Conservation (phyloP, 2,113 vertebrate species). For the Xenopus borealis region DNA sequence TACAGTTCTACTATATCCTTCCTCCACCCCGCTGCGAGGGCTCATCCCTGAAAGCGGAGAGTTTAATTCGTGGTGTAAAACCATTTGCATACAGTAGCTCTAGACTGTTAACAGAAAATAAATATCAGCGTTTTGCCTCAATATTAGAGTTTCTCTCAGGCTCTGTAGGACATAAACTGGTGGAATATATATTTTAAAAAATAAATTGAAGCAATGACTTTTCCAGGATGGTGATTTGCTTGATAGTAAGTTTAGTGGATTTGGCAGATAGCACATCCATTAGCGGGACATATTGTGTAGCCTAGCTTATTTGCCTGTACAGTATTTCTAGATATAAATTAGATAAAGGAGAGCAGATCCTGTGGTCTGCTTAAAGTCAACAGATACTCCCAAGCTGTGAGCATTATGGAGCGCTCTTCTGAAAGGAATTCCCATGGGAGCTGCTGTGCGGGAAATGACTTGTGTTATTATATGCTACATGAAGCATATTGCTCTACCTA, state of each 20-base stretch:
- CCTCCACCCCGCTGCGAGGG: too few relatives aligned
- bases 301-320: slow-evolving; percentile 10
- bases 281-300: slow-evolving; percentile 4
- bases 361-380: slow-evolving; percentile 22
- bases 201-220: not conserved
- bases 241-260: not conserved
- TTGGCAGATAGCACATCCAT: slow-evolving; percentile 5
- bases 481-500: slow-evolving; percentile 24
- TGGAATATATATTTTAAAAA: not conserved
- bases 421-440: slow-evolving; percentile 21
- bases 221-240: not conserved
- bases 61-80: too few relatives aligned
- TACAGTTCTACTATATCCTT: too few relatives aligned
- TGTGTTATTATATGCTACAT: slow-evolving; percentile 23
- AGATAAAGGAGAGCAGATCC: slow-evolving; percentile 16
- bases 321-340: slow-evolving; percentile 23
- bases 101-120: too few relatives aligned
- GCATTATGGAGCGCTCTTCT: slow-evolving; percentile 7
- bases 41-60: too few relatives aligned
- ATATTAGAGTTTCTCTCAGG: too few relatives aligned
- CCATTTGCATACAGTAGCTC: too few relatives aligned
- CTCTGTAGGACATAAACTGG: too few relatives aligned
- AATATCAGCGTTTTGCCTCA: too few relatives aligned
- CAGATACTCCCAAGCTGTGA: not conserved
- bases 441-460: slow-evolving; percentile 25